Base-by-base conservation (phyloP, 1,140 invertebrate species). In the Lucilia cuprina region DNA sequence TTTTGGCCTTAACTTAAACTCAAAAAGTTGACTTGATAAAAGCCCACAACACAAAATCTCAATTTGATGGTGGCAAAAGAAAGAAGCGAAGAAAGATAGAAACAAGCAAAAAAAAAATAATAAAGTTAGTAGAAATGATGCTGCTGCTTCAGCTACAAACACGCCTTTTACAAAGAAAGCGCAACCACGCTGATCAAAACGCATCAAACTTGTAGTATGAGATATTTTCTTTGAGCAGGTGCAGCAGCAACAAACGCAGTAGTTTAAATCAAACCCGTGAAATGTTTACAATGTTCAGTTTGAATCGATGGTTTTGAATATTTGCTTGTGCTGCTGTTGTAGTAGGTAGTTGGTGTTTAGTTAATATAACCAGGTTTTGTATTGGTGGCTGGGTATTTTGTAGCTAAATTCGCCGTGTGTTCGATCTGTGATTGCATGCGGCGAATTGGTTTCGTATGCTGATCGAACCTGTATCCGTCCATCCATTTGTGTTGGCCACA, bases 391-490 rank as follows among this genome's bases (percentile, higher is more conserved):
- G 41, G 41, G 41, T 70, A 70, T 70, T 70, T 21, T 4, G 2
- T 19, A 7, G n/a, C 2, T 25, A 21, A 50, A 80, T 80, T 80
- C 77, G 77, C 77, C 77, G 77, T 21, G 19, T 13, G 77, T 80
- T 80, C 77, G 77, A 80, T 80, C 77, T 49, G 41, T 50, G 77
- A 80, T 80, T 49, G 77, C 41, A 30, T 80, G 77, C 77, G 77
- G 41, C 77, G 77, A 80, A 80, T 49, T 49, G 12, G 10, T 9
- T 35, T 78, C 30, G 30, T 35, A 30, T 14, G 74, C 34, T 13
- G 47, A 80, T 80, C 77, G 41, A 80, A 80, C 77, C 77, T 80
- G 65, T 70, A 10, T 70, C 9, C n/a, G 10, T 41, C 41, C 41
- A 41, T 41, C 41, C 41, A 10, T 19, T 21, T 70, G 19, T 70